Evolutionary conservation across 2,797 vertebrate species (phyloP).

Genomic region (Oceanodroma leucorhoa): DNA sequence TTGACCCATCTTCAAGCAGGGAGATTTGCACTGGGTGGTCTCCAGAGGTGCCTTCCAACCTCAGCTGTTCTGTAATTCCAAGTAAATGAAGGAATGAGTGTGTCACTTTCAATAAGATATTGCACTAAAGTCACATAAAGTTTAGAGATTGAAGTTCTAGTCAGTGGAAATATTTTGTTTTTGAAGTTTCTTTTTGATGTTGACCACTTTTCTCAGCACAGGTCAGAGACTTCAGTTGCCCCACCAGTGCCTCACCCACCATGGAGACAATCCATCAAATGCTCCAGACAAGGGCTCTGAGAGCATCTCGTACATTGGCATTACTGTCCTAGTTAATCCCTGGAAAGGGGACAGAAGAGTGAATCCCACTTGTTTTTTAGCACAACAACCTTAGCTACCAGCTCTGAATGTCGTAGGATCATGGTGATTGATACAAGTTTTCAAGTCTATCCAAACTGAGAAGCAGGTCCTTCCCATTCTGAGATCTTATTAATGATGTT

Average conservation of each 20-base stretch:
- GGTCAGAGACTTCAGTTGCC: neutral
- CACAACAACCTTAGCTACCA: neutral
- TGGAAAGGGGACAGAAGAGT: neutral
- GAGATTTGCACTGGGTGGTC: neutral
- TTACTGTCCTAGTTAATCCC: neutral
- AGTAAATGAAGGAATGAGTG: neutral
- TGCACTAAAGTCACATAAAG: neutral
- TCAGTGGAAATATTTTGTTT: neutral
- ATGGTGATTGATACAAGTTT: neutral
- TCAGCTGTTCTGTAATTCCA: neutral
- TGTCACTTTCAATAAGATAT: neutral
- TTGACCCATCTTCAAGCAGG: rapidly evolving
- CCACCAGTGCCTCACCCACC: neutral
- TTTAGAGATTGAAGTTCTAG: neutral
- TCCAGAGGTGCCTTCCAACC: neutral
- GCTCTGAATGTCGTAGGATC: neutral
- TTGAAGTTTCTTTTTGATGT: neutral
- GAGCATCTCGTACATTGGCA: neutral
- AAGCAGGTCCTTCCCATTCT: neutral
- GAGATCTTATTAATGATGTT: neutral
- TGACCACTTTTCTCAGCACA: neutral
- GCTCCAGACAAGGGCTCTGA: neutral
- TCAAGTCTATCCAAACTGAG: neutral
- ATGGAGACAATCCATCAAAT: neutral
- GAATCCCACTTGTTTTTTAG: neutral